Evolutionary conservation across 2,797 vertebrate species (phyloP), one percentile per base, ranked within the genome.

Genomic region (Rallus crepitans): DNA sequence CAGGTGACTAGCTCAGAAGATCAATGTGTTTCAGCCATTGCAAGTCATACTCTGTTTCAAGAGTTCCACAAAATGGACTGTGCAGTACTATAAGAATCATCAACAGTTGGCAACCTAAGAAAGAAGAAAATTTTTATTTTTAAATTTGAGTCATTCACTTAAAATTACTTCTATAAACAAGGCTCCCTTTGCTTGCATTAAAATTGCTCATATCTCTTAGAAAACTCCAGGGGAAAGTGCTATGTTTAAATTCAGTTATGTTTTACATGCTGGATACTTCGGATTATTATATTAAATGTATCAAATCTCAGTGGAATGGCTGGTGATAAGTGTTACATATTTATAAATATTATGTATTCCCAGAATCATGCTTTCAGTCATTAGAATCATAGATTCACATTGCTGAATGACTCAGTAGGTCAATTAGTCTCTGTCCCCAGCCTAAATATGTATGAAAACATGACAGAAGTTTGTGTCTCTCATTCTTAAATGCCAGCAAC

Each of bases 321-420:
- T 86, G 39, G 12, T 75, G 65, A n/a, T 78, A 81, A 52, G 61
- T 69, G 68, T 87, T 94, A 39, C 78, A 87, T 87, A 92, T 94
- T 93, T 94, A 91, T 87, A 91, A 92, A 87, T 82, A 78, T 42
- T 82, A 53, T 71, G 17, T 77, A 85, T 91, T 94, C 65, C 64
- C 65, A 82, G 60, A 83, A 73, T 72, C 3, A 18, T 68, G 18
- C 28, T 77, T 87, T 87, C 28, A 50, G 25, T 80, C 87, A 73
- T 91, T 89, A 82, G 30, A 76, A 56, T 89, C 70, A 76, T 76
- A 82, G 63, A 90, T 79, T 69, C 75, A 69, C 39, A 2, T 8
- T 89, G 73, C 80, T 87, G n/a, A 73, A 84, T 89, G 42, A 82
- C 48, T 89, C 87, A 47, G 23, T 50, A 69, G 63, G 63, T 84